Percentiles rank a stretch among this genome's conserved stretches.
phyloP scores from a whole-genome alignment of 1,140 invertebrate species.

The Elymnias hypermnestra region DNA sequence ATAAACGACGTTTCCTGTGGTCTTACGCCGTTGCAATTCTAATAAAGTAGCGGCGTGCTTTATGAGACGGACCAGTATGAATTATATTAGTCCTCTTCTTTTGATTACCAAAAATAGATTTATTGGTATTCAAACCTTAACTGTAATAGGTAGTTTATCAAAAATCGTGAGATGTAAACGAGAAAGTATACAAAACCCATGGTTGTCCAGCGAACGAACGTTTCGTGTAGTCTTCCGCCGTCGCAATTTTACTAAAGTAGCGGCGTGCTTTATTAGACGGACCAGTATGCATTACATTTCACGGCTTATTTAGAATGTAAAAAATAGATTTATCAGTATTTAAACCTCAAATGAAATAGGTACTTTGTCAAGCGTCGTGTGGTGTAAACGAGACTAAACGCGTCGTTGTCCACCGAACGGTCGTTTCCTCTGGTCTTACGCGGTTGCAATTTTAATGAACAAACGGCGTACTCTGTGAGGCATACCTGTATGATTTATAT shows the following conservation, averaged over 20 bases:
- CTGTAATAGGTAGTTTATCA: too few relatives aligned
- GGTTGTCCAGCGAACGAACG: constrained; percentile 32
- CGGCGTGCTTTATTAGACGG: constrained; percentile 20
- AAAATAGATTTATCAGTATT: too few relatives aligned
- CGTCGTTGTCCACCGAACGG: constrained; percentile 27
- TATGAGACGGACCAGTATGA: constrained; percentile 25
- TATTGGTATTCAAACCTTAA: too few relatives aligned
- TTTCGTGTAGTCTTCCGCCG: constrained; percentile 55
- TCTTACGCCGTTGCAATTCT: constrained; percentile 57
- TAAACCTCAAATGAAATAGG: too few relatives aligned
- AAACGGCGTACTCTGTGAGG: constrained; percentile 21
- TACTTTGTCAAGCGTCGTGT: neutral
- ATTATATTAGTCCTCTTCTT: constrained; percentile 20
- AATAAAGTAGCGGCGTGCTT: constrained; percentile 29
- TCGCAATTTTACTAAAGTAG: constrained; percentile 56
- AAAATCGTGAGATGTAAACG: constrained; percentile 6
- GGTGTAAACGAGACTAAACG: constrained; percentile 10
- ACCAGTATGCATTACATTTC: constrained; percentile 19
- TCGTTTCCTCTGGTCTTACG: constrained; percentile 58
- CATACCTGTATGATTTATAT: constrained; percentile 17
- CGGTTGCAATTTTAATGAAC: constrained; percentile 53
- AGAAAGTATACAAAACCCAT: constrained; percentile 11
- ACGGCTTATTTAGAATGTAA: constrained; percentile 25
- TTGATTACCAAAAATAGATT: too few relatives aligned
- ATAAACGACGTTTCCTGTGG: constrained; percentile 43